Evolutionary conservation across 53 echinoderm and acorn worm genomes (phyloP).

Genomic region (Glandiceps talaboti): DNA sequence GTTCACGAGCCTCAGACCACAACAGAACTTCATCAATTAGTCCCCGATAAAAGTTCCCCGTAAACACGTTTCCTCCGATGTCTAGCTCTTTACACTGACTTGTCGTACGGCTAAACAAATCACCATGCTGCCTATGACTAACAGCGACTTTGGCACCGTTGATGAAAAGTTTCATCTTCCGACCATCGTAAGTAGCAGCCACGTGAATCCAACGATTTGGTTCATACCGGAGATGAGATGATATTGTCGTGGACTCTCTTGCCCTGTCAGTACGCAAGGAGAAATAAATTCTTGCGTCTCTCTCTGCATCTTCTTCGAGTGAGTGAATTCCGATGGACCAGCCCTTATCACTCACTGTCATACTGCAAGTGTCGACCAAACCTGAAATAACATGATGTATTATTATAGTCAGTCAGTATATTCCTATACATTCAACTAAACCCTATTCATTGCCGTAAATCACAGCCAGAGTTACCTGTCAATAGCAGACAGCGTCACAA

Average conservation of each 20-base stretch:
- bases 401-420: too few relatives aligned
- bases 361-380: neutral
- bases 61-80: slow-evolving; percentile 48
- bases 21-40: slow-evolving; percentile 40
- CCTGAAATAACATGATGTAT: too few relatives aligned
- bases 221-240: slow-evolving; percentile 36
- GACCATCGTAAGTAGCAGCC: slow-evolving; percentile 70
- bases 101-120: slow-evolving; percentile 47
- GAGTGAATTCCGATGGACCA: slow-evolving; percentile 70
- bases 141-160: slow-evolving; percentile 64
- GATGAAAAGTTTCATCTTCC: slow-evolving; percentile 47
- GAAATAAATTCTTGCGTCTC: slow-evolving; percentile 48
- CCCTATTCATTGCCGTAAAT: too few relatives aligned
- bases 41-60: slow-evolving; percentile 49
- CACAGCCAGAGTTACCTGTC: too few relatives aligned
- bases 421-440: too few relatives aligned
- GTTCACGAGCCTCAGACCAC: slow-evolving; percentile 28
- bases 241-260: slow-evolving; percentile 20
- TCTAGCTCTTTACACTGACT: slow-evolving; percentile 63
- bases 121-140: slow-evolving; percentile 40
- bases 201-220: slow-evolving; percentile 71
- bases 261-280: slow-evolving; percentile 70
- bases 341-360: slow-evolving; percentile 10
- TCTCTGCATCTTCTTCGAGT: neutral
- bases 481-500: too few relatives aligned